Evolutionary conservation across 2,888 invertebrate genomes (phyloP).

Genomic region (Scelioninae gen. 2): DNA sequence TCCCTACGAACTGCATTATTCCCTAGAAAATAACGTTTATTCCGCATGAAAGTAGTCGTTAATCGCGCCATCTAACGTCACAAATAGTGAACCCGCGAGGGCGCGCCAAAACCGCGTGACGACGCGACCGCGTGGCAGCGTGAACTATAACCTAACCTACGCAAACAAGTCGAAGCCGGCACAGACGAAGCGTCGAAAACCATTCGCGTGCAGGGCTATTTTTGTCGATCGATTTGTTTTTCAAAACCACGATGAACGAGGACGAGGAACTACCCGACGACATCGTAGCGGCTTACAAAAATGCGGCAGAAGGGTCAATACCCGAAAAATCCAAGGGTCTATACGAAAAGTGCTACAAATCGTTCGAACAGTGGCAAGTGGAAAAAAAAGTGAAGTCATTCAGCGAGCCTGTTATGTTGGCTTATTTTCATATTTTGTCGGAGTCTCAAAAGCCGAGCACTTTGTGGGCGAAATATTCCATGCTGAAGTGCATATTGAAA

Average conservation of each 20-base stretch:
- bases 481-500: slow-evolving; percentile 28
- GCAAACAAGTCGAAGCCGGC: too few species aligned
- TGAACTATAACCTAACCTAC: too few species aligned
- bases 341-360: slow-evolving; percentile 19
- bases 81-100: too few species aligned
- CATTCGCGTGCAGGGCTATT: too few species aligned
- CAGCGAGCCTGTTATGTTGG: slow-evolving; percentile 18
- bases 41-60: slow-evolving; percentile 9
- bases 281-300: slow-evolving; percentile 12
- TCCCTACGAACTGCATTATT: slow-evolving; percentile 15
- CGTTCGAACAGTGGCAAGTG: slow-evolving; percentile 23
- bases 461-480: slow-evolving; percentile 38
- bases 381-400: slow-evolving; percentile 25
- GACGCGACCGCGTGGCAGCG: too few species aligned
- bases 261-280: slow-evolving; percentile 23
- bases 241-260: too few species aligned
- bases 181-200: too few species aligned
- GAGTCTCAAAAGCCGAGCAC: slow-evolving; percentile 18
- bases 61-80: too few species aligned
- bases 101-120: too few species aligned
- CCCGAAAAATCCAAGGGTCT: slow-evolving; percentile 31
- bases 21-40: slow-evolving; percentile 3
- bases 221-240: too few species aligned
- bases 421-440: slow-evolving; percentile 32
- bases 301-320: slow-evolving; percentile 22